These are phyloP conservation scores for Tetranychus piercei DNA, from an alignment of 2,888 invertebrate species.

Conservation along the genomic window DNA sequence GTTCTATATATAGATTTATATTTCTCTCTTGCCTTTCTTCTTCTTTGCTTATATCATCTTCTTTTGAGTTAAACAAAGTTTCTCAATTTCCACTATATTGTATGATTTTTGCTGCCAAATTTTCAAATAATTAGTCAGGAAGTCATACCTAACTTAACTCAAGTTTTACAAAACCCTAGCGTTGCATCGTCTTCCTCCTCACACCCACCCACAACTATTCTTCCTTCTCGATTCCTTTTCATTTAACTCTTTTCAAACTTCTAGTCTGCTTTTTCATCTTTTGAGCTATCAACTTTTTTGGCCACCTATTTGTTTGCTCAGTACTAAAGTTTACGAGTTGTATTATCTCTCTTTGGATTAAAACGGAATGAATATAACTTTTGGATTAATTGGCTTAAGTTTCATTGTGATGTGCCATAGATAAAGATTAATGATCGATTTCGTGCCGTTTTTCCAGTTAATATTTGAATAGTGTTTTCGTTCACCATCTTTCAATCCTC, in stretches of 20 bases:
- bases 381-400: background rate
- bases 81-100: background rate
- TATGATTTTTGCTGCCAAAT: background rate
- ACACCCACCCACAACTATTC: background rate
- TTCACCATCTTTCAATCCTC: background rate
- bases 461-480: background rate
- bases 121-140: background rate
- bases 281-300: background rate
- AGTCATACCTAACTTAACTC: background rate
- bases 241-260: background rate
- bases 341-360: background rate
- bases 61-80: background rate
- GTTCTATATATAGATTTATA: background rate
- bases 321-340: too few species aligned
- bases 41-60: background rate
- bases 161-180: background rate
- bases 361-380: background rate
- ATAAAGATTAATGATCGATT: background rate
- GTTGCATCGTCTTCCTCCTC: background rate
- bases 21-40: background rate
- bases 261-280: background rate
- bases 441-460: too few species aligned
- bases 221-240: background rate
- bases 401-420: slow-evolving; percentile 1
- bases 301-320: background rate